A percentile compares a stretch with the other conserved stretches of the same genome.
These are phyloP conservation scores for Natrix natrix DNA, from an alignment of 2,797 vertebrate genomes.

Conservation along the genomic window DNA sequence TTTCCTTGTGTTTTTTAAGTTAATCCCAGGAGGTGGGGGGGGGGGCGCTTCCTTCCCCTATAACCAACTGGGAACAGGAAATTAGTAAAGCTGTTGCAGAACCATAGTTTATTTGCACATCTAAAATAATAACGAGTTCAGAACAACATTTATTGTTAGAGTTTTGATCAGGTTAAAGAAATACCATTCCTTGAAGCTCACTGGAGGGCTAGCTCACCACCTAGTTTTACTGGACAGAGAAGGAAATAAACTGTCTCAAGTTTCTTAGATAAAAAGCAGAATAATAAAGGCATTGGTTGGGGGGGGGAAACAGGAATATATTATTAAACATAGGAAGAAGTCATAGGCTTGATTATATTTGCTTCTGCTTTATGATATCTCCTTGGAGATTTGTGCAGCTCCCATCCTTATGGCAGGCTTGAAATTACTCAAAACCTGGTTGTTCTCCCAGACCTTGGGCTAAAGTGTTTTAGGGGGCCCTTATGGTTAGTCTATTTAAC, in stretches of 20 bases:
- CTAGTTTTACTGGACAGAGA: neutral
- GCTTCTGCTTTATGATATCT: neutral
- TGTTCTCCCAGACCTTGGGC: neutral
- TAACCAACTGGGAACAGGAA: neutral
- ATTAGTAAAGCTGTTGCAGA: neutral
- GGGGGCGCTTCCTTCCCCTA: neutral
- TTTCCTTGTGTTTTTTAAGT: neutral
- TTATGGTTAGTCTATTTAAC: neutral
- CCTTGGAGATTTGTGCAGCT: neutral
- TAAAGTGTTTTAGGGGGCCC: neutral
- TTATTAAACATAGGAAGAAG: neutral
- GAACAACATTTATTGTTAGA: neutral
- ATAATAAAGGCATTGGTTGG: neutral
- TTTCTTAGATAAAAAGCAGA: neutral
- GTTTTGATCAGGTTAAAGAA: neutral
- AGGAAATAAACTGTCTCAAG: neutral
- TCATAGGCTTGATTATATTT: neutral
- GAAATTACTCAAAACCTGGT: neutral
- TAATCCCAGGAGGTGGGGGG: accelerated
- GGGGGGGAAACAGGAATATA: neutral
- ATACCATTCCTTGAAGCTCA: neutral
- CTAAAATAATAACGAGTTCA: neutral
- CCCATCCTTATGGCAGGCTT: neutral
- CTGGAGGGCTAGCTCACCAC: neutral
- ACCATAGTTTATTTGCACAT: neutral